phyloP scores from a whole-genome alignment of 1,140 invertebrate genomes.

The Philaenus spumarius region DNA sequence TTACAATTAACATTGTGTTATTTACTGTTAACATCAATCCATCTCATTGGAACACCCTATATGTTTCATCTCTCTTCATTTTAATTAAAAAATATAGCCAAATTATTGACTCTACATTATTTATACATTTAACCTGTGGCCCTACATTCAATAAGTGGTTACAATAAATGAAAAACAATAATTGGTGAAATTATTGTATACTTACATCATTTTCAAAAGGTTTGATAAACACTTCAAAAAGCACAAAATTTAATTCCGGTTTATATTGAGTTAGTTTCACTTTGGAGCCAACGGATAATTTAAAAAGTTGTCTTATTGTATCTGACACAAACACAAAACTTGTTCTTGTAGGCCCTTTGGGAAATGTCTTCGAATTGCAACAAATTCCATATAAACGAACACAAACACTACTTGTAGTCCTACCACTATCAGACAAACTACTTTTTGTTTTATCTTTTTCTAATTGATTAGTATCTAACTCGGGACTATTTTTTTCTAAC shows the following conservation, averaged over 20 bases:
- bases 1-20: too few relatives aligned
- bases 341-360: not conserved
- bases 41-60: too few relatives aligned
- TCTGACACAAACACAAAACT: constrained; percentile 19
- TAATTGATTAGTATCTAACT: too few relatives aligned
- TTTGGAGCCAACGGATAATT: constrained; percentile 8
- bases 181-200: too few relatives aligned
- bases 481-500: too few relatives aligned
- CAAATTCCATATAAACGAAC: constrained; percentile 7
- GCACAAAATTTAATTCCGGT: not conserved
- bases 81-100: too few relatives aligned
- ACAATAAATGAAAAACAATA: too few relatives aligned
- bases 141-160: too few relatives aligned
- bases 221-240: constrained; percentile 4
- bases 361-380: not conserved
- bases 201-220: constrained; percentile 1
- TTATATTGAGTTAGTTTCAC: constrained; percentile 14
- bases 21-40: too few relatives aligned
- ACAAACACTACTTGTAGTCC: not conserved
- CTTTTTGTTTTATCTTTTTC: not conserved
- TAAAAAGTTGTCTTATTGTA: constrained; percentile 5
- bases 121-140: too few relatives aligned
- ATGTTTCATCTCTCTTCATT: too few relatives aligned
- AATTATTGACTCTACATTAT: too few relatives aligned
- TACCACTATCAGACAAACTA: not conserved